phyloP scores from a whole-genome alignment of 2,888 invertebrate genomes.

The Pseudanteris insignis region DNA sequence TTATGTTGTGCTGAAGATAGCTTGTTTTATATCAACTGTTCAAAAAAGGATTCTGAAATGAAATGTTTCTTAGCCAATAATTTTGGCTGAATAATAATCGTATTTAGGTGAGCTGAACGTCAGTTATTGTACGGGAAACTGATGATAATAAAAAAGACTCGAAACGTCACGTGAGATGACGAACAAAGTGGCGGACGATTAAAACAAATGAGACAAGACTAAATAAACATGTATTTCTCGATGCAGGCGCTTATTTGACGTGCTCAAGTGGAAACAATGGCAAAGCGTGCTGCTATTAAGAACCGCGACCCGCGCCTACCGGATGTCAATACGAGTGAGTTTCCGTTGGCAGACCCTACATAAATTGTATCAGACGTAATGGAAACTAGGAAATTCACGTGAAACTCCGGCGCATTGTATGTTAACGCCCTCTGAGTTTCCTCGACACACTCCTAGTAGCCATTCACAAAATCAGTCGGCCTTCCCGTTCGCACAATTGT shows the following conservation, averaged over 20 bases:
- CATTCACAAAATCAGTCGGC: constrained; percentile 43
- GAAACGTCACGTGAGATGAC: constrained; percentile 1
- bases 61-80: no score
- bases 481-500: constrained; percentile 43
- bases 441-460: constrained; percentile 25
- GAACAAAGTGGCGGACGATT: constrained; percentile 5
- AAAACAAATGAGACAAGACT: constrained; percentile 4
- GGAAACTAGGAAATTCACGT: constrained; percentile 47
- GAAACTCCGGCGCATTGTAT: constrained; percentile 46
- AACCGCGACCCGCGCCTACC: constrained; percentile 37
- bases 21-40: no score
- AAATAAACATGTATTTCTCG: constrained; percentile 7
- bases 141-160: neutral
- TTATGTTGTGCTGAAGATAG: no score
- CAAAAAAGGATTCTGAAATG: no score
- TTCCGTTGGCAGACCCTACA: constrained; percentile 45
- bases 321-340: constrained; percentile 45
- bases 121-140: no score
- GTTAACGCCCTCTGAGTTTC: constrained; percentile 41
- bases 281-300: constrained; percentile 19
- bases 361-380: constrained; percentile 45
- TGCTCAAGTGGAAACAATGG: constrained; percentile 38
- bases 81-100: no score
- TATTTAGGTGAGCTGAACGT: no score
- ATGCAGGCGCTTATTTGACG: constrained; percentile 21